A percentile compares a stretch with the other conserved stretches of the same genome.
These are phyloP conservation scores for Andrena haemorrhoa DNA, from an alignment of 2,888 invertebrate genomes.

Conservation along the genomic window DNA sequence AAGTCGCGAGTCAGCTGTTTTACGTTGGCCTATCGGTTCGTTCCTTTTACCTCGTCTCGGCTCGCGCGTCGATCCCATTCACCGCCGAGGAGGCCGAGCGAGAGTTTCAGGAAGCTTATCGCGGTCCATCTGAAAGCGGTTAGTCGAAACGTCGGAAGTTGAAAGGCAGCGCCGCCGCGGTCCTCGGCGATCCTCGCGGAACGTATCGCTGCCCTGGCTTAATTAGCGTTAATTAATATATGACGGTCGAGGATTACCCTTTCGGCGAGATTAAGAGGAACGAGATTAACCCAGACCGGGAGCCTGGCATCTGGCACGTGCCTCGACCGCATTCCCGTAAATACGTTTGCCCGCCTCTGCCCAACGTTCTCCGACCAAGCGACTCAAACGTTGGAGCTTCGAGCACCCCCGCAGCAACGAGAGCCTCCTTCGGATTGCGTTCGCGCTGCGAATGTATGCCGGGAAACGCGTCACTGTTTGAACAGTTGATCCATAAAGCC, in stretches of 20 bases:
- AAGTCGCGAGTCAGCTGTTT: slow-evolving; percentile 31
- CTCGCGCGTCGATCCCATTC: not conserved
- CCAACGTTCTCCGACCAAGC: not conserved
- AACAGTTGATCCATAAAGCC: not conserved
- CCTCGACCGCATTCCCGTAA: slow-evolving; percentile 25
- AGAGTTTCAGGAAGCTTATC: not conserved
- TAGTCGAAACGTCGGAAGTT: not conserved
- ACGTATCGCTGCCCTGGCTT: slow-evolving; percentile 39
- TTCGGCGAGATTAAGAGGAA: slow-evolving; percentile 56
- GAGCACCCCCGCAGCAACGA: no score
- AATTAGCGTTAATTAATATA: slow-evolving; percentile 68
- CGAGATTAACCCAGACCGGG: slow-evolving; percentile 57
- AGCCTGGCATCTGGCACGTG: slow-evolving; percentile 35
- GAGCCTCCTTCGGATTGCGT: no score
- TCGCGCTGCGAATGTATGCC: not conserved
- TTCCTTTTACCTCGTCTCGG: not conserved
- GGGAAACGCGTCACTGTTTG: slow-evolving; percentile 13
- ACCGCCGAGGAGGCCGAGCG: not conserved
- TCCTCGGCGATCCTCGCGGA: slow-evolving; percentile 18
- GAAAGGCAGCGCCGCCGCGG: slow-evolving; percentile 8
- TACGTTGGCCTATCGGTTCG: not conserved
- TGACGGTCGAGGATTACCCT: slow-evolving; percentile 49
- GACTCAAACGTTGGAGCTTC: not conserved
- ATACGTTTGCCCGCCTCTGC: not conserved
- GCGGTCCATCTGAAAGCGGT: not conserved